Base-by-base conservation (phyloP, 2,888 invertebrate species). In the Tigriopus californicus region DNA sequence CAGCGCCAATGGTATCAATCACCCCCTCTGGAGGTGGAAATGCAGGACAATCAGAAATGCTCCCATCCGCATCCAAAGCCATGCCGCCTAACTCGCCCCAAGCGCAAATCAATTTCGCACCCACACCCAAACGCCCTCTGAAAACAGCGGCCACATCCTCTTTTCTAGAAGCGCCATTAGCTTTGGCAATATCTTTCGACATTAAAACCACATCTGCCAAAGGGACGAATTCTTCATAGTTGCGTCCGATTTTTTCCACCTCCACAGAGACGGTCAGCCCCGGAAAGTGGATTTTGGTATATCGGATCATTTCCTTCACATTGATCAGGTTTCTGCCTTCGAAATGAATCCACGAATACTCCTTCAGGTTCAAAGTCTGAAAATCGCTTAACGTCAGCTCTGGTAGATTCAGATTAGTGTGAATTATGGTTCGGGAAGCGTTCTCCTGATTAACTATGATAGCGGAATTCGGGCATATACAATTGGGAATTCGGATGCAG, bases 1-100 rank as follows among this genome's bases (percentile, higher is more conserved):
- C 57, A 49, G 57, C 57, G 15, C 58, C 58, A 22, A 58, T 40
- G 12, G 49, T 58, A 53, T 58, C 48, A 20, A 58, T 52, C n/a
- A 58, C 33, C 22, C 48, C 49, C 5, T 18, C 6, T 24, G 52
- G 15, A 4, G 58, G 58, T n/a, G 22, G 24, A n/a, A 24, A 22
- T 5, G 48, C 22, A 2, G 58, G 48, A 24, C n/a, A 18, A 40
- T 11, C 8, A 4, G 6, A 18, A 5, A 40, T 11, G 13, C 22
- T 22, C 13, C 20, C 22, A 13, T 44, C 57, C 11, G 25, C 22
- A 46, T 41, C 42, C 57, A 18, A 20, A 18, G 18, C 57, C 13
- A 12, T 5, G 13, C 18, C 57, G 3, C 44, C 47, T 10, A n/a
- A 13, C 12, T 42, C 15, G 8, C 47, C 47, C 47, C 44, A 57